Percentiles rank a stretch among this genome's conserved stretches.
Conservation (phyloP, 2,113 vertebrate genomes). For the Boulengeromyrus knoepffleri region DNA sequence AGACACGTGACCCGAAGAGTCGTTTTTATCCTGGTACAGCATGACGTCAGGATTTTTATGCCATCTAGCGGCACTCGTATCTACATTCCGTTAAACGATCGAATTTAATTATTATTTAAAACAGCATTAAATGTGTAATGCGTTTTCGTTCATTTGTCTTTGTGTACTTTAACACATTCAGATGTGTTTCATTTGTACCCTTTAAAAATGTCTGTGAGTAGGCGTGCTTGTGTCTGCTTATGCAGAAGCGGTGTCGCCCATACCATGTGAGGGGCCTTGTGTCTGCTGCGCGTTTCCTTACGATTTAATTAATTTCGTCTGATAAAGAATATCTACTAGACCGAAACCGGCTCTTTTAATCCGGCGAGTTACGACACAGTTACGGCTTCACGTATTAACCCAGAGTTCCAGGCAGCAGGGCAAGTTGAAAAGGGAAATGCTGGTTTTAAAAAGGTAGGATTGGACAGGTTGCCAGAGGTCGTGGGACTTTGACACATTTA, state of each 20-base stretch:
- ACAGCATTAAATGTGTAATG: background rate
- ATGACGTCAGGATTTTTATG: background rate
- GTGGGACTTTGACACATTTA: background rate
- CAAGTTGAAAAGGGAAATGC: background rate
- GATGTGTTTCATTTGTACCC: background rate
- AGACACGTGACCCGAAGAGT: background rate
- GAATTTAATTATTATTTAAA: background rate
- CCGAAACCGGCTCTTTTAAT: background rate
- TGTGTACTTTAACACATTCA: background rate
- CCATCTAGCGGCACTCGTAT: background rate
- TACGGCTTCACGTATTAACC: background rate
- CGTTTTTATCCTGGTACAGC: background rate
- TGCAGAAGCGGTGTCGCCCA: background rate
- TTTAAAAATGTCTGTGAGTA: background rate
- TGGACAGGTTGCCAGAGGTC: background rate
- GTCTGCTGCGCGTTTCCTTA: background rate
- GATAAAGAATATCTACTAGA: background rate
- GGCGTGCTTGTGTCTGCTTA: background rate
- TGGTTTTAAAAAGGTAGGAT: background rate
- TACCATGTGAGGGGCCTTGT: background rate
- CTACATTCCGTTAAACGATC: background rate
- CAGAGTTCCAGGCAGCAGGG: background rate
- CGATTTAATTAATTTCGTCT: background rate
- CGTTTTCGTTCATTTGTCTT: background rate
- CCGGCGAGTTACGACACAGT: background rate